Evolutionary conservation across 2,888 invertebrate species (phyloP).

Genomic region (Magallana nippona): DNA sequence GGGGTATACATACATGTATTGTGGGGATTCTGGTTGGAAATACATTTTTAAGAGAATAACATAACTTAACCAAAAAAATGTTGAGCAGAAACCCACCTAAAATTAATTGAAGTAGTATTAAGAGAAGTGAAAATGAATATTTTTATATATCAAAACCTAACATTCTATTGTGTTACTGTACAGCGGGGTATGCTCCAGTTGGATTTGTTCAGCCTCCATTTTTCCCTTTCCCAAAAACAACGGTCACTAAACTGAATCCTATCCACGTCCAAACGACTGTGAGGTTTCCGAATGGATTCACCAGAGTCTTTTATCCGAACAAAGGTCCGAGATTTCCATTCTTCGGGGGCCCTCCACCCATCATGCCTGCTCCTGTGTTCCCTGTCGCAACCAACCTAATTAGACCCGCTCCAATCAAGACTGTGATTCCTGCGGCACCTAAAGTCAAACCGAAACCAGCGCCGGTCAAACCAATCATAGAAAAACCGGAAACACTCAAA

Average conservation of each 20-base stretch:
- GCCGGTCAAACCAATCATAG: background rate
- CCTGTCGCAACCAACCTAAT: background rate
- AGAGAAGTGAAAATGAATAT: no score
- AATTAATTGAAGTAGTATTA: no score
- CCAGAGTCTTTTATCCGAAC: background rate
- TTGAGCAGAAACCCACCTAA: no score
- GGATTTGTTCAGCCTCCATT: slow-evolving; percentile 8
- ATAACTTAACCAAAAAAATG: no score
- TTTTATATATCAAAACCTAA: no score
- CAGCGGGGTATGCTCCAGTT: background rate
- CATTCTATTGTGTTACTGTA: no score
- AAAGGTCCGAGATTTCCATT: background rate
- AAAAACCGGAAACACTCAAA: background rate
- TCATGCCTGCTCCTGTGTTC: background rate
- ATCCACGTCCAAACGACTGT: slow-evolving; percentile 18
- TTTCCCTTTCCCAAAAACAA: background rate
- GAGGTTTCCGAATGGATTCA: slow-evolving; percentile 4
- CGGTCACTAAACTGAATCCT: slow-evolving; percentile 2
- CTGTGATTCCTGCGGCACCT: background rate
- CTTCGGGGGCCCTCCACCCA: background rate
- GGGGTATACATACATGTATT: no score
- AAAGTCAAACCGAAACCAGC: background rate
- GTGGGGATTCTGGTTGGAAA: no score
- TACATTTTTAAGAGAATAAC: no score
- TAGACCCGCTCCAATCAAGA: background rate